Evolutionary conservation across 2,113 vertebrate species (phyloP).

Genomic region (Cebidichthys violaceus): DNA sequence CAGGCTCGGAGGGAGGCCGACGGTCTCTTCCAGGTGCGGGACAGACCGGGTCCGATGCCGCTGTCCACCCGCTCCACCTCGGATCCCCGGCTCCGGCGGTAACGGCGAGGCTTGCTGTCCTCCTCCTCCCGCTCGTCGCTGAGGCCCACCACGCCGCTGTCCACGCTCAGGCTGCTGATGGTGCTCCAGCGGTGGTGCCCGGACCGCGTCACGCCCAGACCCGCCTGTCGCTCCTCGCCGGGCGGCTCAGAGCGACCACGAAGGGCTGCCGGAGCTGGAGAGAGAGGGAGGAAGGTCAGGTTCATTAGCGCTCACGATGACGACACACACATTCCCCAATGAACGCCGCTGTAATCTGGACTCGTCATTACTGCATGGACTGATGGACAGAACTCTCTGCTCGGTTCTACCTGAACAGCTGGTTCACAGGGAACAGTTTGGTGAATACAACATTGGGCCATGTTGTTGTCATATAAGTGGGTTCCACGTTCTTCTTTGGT

Average conservation of each 20-base stretch:
- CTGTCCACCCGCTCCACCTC: conserved; percentile 91
- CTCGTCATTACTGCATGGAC: no score
- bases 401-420: no score
- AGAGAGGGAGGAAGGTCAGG: neutral
- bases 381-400: no score
- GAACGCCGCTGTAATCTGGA: no score
- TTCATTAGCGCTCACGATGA: no score
- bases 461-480: no score
- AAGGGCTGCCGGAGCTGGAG: conserved; percentile 72
- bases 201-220: conserved; percentile 69
- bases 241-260: conserved; percentile 81
- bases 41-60: conserved; percentile 87
- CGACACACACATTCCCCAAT: no score
- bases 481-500: no score
- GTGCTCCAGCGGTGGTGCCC: conserved; percentile 91
- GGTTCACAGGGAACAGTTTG: no score
- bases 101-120: conserved; percentile 72
- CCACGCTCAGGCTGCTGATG: conserved; percentile 90
- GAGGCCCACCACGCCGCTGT: conserved; percentile 91
- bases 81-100: conserved; percentile 63
- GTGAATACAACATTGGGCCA: no score
- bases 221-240: conserved; percentile 79
- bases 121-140: conserved; percentile 86
- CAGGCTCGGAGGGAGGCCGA: conserved; percentile 84
- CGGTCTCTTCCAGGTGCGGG: conserved; percentile 87